phyloP scores from a whole-genome alignment of 2,888 invertebrate species.

The Agonopterix alstromeriana region DNA sequence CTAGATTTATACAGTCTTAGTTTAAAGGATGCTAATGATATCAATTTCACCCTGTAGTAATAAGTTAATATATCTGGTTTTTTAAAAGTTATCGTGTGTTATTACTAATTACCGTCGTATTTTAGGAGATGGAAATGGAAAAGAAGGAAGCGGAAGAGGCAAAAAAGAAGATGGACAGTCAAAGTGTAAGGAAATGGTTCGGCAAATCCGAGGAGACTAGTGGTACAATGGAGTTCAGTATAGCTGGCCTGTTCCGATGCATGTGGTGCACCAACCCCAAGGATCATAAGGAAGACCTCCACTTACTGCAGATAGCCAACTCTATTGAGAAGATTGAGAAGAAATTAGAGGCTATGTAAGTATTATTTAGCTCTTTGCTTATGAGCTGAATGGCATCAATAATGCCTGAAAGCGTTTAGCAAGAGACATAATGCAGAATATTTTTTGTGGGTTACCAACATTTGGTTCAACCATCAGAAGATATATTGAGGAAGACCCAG shows the following conservation, averaged over 20 bases:
- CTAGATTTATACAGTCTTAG: too few relatives aligned
- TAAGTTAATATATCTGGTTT: too few relatives aligned
- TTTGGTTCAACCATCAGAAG: too few relatives aligned
- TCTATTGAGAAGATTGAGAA: constrained; percentile 86
- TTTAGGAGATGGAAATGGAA: constrained; percentile 88
- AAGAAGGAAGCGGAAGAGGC: constrained; percentile 88
- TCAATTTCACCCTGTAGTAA: too few relatives aligned
- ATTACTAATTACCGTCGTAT: neutral
- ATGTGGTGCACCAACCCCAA: constrained; percentile 93
- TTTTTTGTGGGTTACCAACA: too few relatives aligned
- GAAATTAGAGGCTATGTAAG: constrained; percentile 79
- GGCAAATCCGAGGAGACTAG: constrained; percentile 85
- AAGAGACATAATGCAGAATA: too few relatives aligned
- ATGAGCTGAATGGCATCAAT: too few relatives aligned
- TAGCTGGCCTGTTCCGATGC: constrained; percentile 91
- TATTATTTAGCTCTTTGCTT: constrained; percentile 6
- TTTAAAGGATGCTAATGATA: too few relatives aligned
- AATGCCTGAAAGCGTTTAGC: too few relatives aligned
- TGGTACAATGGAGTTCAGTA: constrained; percentile 89
- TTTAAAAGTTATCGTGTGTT: too few relatives aligned
- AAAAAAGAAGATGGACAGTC: constrained; percentile 86
- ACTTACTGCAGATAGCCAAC: constrained; percentile 87
- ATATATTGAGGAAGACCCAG: too few relatives aligned
- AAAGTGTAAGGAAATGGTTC: constrained; percentile 85
- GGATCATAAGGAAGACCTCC: constrained; percentile 89